phyloP scores from a whole-genome alignment of 2,888 invertebrate species.

The Aspidiotus rigidus region DNA sequence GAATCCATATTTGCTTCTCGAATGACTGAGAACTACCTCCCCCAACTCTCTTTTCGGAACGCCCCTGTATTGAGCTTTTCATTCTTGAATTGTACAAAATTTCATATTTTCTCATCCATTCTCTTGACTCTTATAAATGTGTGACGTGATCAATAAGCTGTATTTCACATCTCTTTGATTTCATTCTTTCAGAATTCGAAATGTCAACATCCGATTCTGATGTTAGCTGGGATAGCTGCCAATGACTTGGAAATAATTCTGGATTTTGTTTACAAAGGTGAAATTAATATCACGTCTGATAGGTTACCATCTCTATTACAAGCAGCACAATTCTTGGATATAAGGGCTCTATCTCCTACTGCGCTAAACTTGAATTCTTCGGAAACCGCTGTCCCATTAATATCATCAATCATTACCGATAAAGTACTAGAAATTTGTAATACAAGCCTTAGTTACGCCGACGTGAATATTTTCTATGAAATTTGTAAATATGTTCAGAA shows the following conservation, averaged over 20 bases:
- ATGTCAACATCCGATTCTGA: slow-evolving; percentile 56
- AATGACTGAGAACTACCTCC: no score
- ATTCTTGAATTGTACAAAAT: no score
- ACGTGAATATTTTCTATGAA: no score
- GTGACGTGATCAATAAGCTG: slow-evolving; percentile 16
- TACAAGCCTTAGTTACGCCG: no score
- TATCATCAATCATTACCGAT: background rate
- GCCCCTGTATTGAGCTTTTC: slow-evolving; percentile 34
- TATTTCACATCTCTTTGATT: slow-evolving; percentile 25
- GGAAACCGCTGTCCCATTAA: no score
- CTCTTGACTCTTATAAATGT: background rate
- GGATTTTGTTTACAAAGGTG: slow-evolving; percentile 55
- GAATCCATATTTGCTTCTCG: no score
- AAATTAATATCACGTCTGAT: slow-evolving; percentile 54
- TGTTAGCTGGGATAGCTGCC: slow-evolving; percentile 54
- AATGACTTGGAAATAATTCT: slow-evolving; percentile 54
- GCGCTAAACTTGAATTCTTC: slow-evolving; percentile 39
- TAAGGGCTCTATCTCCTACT: slow-evolving; percentile 51
- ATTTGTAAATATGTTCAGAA: no score
- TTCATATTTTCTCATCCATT: slow-evolving; percentile 24
- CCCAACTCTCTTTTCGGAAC: background rate
- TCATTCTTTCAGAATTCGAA: slow-evolving; percentile 48
- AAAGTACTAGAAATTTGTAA: background rate
- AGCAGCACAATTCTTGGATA: slow-evolving; percentile 54
- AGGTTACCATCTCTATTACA: slow-evolving; percentile 54